phyloP scores from a whole-genome alignment of 2,797 vertebrate genomes.

The Halcyon smyrnensis region DNA sequence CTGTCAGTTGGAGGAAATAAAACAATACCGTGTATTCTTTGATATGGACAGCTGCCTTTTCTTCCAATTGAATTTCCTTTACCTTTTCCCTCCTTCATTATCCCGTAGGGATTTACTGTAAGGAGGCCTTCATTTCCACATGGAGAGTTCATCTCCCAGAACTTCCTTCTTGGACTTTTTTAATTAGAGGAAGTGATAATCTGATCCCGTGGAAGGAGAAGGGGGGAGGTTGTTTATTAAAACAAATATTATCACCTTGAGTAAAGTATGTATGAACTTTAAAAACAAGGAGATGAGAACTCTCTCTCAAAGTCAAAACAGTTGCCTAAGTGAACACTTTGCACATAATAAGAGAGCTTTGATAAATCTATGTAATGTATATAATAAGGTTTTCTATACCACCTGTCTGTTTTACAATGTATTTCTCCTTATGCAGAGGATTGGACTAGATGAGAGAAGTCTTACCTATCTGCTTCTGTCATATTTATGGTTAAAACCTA shows the following conservation, averaged over 20 bases:
- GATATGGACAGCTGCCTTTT: not conserved
- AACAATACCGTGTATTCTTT: not conserved
- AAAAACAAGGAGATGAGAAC: not conserved
- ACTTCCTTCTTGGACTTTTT: slow-evolving; percentile 36
- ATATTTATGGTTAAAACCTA: not conserved
- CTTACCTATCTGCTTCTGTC: not conserved
- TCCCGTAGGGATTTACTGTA: not conserved
- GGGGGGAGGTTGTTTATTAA: slow-evolving; percentile 2
- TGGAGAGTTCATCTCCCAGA: slow-evolving; percentile 40
- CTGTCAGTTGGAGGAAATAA: not conserved
- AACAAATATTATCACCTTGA: not conserved
- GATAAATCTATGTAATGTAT: not conserved
- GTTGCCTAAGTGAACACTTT: not conserved
- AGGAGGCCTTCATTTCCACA: slow-evolving; percentile 24
- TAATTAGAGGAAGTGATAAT: slow-evolving; percentile 39
- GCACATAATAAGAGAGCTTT: not conserved
- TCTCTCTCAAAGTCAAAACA: not conserved
- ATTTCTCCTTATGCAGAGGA: not conserved
- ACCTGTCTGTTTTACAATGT: not conserved
- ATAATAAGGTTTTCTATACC: not conserved
- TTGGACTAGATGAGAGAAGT: not conserved
- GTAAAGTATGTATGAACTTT: not conserved
- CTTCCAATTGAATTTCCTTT: not conserved
- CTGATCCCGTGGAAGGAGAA: not conserved
- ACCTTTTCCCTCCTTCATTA: slow-evolving; percentile 18